Evolutionary conservation across 2,113 vertebrate species (phyloP).

Genomic region (Paramormyrops kingsleyae): DNA sequence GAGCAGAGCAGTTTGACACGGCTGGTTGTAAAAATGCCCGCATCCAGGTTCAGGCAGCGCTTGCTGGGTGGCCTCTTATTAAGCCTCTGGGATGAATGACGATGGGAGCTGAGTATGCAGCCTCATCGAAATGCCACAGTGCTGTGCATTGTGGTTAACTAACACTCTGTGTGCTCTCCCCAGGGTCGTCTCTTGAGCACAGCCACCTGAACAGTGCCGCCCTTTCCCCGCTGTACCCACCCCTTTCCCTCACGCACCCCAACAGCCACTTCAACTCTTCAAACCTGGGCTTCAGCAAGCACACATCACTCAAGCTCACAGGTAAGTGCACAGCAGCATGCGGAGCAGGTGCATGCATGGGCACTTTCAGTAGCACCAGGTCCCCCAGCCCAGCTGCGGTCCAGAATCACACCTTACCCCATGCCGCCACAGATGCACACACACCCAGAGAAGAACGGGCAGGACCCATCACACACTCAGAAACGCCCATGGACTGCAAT

Average conservation of each 20-base stretch:
- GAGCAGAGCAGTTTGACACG: not conserved
- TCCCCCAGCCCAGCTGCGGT: not conserved
- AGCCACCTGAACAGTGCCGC: conserved; percentile 65
- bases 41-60: not conserved
- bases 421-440: not conserved
- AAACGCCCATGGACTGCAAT: not conserved
- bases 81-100: not conserved
- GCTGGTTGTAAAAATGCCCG: not conserved
- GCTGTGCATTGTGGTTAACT: not conserved
- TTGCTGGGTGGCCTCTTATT: not conserved
- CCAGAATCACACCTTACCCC: not conserved
- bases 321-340: conserved; percentile 44
- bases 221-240: conserved; percentile 55
- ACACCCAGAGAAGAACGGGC: not conserved
- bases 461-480: not conserved
- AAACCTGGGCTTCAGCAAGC: conserved; percentile 64
- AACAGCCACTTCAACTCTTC: conserved; percentile 56
- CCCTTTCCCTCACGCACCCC: conserved; percentile 64
- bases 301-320: conserved; percentile 60
- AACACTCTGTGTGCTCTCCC: not conserved
- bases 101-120: not conserved
- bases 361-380: not conserved
- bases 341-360: not conserved
- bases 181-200: conserved; percentile 44
- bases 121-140: not conserved